Conservation (phyloP, 2,888 invertebrate genomes). For the Mesoligia furuncula region DNA sequence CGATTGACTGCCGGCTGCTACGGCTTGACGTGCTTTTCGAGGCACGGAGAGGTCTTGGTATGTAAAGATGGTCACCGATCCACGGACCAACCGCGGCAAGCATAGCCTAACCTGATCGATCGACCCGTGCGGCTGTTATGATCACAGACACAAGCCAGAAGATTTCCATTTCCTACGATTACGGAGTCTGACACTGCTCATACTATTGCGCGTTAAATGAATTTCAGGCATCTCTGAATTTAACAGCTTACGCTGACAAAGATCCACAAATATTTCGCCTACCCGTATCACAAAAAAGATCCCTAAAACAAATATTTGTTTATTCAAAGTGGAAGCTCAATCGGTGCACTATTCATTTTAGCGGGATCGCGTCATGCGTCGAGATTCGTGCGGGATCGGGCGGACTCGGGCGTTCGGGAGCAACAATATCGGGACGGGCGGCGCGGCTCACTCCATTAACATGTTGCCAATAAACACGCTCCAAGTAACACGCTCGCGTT, state of each 20-base stretch:
- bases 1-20: background rate
- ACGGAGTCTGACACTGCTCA: background rate
- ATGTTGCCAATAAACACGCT: conserved; percentile 62
- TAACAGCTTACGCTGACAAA: conserved; percentile 1
- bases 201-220: background rate
- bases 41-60: background rate
- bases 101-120: background rate
- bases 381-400: conserved; percentile 17
- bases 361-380: conserved; percentile 42
- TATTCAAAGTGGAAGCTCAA: conserved; percentile 39
- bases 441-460: conserved; percentile 54
- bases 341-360: conserved; percentile 51
- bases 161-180: background rate
- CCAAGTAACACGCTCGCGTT: conserved; percentile 46
- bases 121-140: background rate
- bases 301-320: conserved; percentile 28
- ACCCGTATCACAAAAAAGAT: conserved; percentile 30
- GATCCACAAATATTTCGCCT: conserved; percentile 15
- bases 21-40: background rate
- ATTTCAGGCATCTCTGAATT: conserved; percentile 5
- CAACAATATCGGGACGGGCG: conserved; percentile 43
- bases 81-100: background rate
- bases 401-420: conserved; percentile 25
- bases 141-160: background rate
- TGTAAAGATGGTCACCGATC: background rate